Percentiles rank a stretch among this genome's conserved stretches.
Evolutionary conservation across 1,140 invertebrate species (phyloP).

Genomic region (Drosophila suzukii): DNA sequence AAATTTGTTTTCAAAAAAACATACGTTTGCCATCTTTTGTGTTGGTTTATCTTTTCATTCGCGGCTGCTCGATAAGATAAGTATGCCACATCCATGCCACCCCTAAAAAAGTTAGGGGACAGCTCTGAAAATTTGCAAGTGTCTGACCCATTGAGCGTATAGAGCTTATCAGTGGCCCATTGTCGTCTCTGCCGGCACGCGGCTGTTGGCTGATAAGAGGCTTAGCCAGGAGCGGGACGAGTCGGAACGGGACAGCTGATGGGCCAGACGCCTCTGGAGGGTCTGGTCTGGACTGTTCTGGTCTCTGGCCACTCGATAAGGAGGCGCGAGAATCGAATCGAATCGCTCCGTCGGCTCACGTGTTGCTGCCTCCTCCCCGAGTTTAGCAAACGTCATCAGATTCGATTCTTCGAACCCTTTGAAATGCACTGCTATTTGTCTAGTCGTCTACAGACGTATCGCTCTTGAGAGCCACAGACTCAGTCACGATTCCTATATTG

Average conservation of each 20-base stretch:
- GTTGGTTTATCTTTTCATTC: slow-evolving; percentile 33
- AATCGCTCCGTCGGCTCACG: slow-evolving; percentile 48
- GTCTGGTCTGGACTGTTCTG: slow-evolving; percentile 13
- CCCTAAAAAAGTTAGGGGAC: slow-evolving; percentile 26
- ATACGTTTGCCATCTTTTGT: slow-evolving; percentile 28
- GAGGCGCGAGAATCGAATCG: slow-evolving; percentile 12
- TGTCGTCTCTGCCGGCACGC: slow-evolving; percentile 58
- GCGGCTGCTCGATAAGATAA: slow-evolving; percentile 37
- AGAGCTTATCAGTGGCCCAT: slow-evolving; percentile 49
- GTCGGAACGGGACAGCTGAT: slow-evolving; percentile 30
- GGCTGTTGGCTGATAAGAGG: slow-evolving; percentile 62
- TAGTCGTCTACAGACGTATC: slow-evolving; percentile 16
- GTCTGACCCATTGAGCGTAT: slow-evolving; percentile 52
- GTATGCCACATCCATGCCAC: slow-evolving; percentile 8
- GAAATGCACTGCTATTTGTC: slow-evolving; percentile 34
- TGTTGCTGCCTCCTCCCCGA: slow-evolving; percentile 50
- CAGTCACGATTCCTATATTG: slow-evolving; percentile 38
- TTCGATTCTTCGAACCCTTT: slow-evolving; percentile 28
- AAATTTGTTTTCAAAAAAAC: slow-evolving; percentile 22
- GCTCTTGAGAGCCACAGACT: slow-evolving; percentile 8
- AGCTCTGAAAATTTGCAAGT: slow-evolving; percentile 52
- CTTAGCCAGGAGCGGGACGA: background rate
- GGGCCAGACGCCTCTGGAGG: slow-evolving; percentile 50
- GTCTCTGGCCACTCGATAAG: slow-evolving; percentile 30
- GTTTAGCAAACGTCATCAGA: background rate